These are phyloP conservation scores for Phaedon cochleariae DNA, from an alignment of 2,888 invertebrate species.

Conservation along the genomic window DNA sequence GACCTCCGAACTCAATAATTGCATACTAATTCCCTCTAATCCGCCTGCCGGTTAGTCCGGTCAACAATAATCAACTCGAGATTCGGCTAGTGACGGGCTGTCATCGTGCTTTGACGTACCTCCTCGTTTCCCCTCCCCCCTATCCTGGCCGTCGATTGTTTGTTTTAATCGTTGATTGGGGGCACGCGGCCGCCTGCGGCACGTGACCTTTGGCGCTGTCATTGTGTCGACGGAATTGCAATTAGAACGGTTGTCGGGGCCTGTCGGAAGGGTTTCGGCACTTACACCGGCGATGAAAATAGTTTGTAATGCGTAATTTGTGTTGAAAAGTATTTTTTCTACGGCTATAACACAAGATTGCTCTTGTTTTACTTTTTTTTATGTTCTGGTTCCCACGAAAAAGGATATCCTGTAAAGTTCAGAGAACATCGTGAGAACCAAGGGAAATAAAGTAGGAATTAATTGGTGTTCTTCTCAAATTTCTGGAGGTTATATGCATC, in stretches of 20 bases:
- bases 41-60: not conserved
- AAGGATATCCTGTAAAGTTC: too few species aligned
- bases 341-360: too few species aligned
- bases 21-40: slow-evolving; percentile 17
- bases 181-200: slow-evolving; percentile 46
- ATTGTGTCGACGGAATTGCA: slow-evolving; percentile 48
- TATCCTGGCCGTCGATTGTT: slow-evolving; percentile 40
- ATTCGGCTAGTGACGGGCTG: slow-evolving; percentile 9
- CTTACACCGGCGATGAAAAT: too few species aligned
- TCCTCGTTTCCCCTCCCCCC: slow-evolving; percentile 1
- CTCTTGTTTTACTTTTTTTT: slow-evolving; percentile 3
- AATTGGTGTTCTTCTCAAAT: too few species aligned
- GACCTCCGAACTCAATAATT: slow-evolving; percentile 2
- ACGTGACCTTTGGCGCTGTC: slow-evolving; percentile 46
- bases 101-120: slow-evolving; percentile 18
- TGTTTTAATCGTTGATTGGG: slow-evolving; percentile 55
- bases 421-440: too few species aligned
- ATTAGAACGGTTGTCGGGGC: slow-evolving; percentile 50
- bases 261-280: not conserved
- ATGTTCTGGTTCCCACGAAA: too few species aligned
- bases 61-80: slow-evolving; percentile 14
- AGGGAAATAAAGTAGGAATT: too few species aligned
- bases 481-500: too few species aligned
- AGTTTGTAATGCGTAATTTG: too few species aligned
- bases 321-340: too few species aligned